A percentile compares a stretch with the other conserved stretches of the same genome.
phyloP scores from a whole-genome alignment of 2,113 vertebrate species.

The Cygnus atratus region DNA sequence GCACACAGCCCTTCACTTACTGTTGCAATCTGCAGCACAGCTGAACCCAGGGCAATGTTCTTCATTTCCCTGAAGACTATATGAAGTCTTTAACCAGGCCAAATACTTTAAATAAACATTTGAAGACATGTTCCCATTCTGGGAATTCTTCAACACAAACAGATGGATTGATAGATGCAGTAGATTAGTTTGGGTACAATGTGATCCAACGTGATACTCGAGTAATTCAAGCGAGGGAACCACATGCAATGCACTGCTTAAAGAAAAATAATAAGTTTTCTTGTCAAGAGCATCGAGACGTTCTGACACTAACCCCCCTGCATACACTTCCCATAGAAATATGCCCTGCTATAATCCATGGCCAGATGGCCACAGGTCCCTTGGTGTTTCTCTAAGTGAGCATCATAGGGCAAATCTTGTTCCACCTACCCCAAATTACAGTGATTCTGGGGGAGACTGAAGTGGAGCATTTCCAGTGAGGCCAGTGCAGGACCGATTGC shows the following conservation, averaged over 20 bases:
- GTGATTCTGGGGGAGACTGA: not conserved
- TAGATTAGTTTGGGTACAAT: not conserved
- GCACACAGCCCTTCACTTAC: not conserved
- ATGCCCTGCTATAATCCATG: not conserved
- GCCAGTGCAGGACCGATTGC: fast-evolving
- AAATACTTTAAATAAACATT: conserved; percentile 10
- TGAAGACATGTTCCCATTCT: not conserved
- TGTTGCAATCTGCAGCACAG: not conserved
- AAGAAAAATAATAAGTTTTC: not conserved
- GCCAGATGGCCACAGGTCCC: not conserved
- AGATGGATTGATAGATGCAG: not conserved
- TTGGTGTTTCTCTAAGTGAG: not conserved
- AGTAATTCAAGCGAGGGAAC: not conserved
- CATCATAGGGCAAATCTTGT: not conserved
- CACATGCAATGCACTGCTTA: not conserved
- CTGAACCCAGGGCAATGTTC: not conserved
- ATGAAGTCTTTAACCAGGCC: not conserved
- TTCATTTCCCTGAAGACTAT: not conserved
- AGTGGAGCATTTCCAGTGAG: not conserved
- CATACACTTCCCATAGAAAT: not conserved
- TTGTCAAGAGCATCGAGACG: not conserved
- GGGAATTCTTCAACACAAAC: not conserved
- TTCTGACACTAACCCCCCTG: not conserved
- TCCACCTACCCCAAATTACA: not conserved
- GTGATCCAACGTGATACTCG: not conserved